A percentile compares a stretch with the other conserved stretches of the same genome.
Conservation (phyloP, 2,113 vertebrate genomes). For the Probosciger aterrimus region DNA sequence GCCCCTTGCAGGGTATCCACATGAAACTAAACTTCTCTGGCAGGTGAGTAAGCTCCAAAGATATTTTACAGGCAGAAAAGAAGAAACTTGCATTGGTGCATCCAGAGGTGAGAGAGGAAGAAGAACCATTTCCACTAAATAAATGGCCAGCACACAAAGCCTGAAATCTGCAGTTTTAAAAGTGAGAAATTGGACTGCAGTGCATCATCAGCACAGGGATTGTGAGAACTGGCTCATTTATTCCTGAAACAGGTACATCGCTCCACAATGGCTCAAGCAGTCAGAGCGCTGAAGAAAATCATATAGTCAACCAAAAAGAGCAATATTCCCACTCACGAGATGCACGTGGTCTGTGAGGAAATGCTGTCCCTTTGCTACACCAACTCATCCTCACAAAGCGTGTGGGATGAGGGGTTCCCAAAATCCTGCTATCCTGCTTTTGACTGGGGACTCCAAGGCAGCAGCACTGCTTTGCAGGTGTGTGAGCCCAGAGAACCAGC, state of each 20-base stretch:
- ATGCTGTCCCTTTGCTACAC: not conserved
- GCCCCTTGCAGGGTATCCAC: not conserved
- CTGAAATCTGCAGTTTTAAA: not conserved
- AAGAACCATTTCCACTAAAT: not conserved
- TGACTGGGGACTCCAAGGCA: not conserved
- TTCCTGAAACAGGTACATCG: not conserved
- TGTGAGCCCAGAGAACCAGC: not conserved
- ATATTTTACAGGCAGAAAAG: not conserved
- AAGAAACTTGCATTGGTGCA: not conserved
- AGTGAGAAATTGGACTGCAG: not conserved
- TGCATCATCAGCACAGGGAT: not conserved
- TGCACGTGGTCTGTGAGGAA: accelerated
- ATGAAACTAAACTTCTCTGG: not conserved
- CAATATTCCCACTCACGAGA: not conserved
- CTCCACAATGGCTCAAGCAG: not conserved
- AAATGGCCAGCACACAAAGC: not conserved
- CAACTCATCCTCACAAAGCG: not conserved
- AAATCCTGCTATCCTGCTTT: not conserved
- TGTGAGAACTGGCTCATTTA: not conserved
- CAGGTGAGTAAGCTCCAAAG: not conserved
- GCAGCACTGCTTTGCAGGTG: not conserved
- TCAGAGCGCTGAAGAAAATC: not conserved
- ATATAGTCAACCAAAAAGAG: not conserved
- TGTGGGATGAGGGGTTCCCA: accelerated
- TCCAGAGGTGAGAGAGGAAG: not conserved